phyloP scores from a whole-genome alignment of 2,888 invertebrate genomes.

The Leptinotarsa rubiginosa region DNA sequence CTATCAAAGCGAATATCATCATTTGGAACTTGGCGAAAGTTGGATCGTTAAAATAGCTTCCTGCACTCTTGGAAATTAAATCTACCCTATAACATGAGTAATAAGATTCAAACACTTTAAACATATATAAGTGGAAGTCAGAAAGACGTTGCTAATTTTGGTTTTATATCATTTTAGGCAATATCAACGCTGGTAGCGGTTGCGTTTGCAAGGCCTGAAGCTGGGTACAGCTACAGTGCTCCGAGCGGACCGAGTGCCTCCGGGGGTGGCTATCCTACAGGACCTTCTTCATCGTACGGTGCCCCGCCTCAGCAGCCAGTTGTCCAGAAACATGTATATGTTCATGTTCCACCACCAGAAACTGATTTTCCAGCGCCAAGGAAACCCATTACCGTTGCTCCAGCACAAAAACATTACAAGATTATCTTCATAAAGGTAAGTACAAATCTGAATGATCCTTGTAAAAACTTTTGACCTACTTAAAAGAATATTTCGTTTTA shows the following conservation, averaged over 20 bases:
- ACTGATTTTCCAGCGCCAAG: slow-evolving; percentile 80
- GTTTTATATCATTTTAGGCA: slow-evolving; percentile 48
- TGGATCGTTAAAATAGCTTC: too few relatives aligned
- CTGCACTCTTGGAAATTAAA: too few relatives aligned
- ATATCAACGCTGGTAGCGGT: slow-evolving; percentile 63
- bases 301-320: slow-evolving; percentile 80
- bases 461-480: neutral
- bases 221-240: slow-evolving; percentile 57
- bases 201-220: slow-evolving; percentile 66
- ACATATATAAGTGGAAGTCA: too few relatives aligned
- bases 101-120: too few relatives aligned
- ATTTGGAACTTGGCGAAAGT: too few relatives aligned
- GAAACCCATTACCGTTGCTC: slow-evolving; percentile 69
- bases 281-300: slow-evolving; percentile 76
- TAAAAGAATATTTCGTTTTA: too few relatives aligned
- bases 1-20: too few relatives aligned
- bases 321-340: slow-evolving; percentile 91
- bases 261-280: slow-evolving; percentile 68
- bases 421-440: slow-evolving; percentile 84
- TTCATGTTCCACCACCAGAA: slow-evolving; percentile 90
- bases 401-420: slow-evolving; percentile 85
- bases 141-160: too few relatives aligned
- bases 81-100: too few relatives aligned
- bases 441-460: neutral
- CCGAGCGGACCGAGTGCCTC: slow-evolving; percentile 63